phyloP scores from a whole-genome alignment of 2,888 invertebrate genomes.

The Aleiodes testaceus region DNA sequence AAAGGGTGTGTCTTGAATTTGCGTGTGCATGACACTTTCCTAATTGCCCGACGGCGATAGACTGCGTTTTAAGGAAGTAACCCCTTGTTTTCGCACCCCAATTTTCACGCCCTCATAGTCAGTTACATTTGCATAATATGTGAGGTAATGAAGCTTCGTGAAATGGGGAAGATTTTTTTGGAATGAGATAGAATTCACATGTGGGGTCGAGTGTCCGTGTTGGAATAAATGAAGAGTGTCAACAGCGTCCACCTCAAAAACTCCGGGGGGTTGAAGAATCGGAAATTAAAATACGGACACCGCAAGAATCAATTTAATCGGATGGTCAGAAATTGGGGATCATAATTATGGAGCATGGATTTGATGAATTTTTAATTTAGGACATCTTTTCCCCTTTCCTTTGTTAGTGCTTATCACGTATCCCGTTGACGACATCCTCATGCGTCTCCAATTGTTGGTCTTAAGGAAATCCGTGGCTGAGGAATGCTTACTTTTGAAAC shows the following conservation, averaged over 20 bases:
- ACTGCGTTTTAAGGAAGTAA: slow-evolving; percentile 68
- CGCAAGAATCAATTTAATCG: no score
- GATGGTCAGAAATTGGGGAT: no score
- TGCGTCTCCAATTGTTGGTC: slow-evolving; percentile 56
- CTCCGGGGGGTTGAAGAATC: no score
- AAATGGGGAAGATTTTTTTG: no score
- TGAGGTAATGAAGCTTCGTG: no score
- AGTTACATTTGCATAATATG: neutral
- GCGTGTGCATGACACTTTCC: slow-evolving; percentile 72
- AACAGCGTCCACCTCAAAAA: no score
- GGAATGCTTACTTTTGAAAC: slow-evolving; percentile 62
- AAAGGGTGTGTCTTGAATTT: slow-evolving; percentile 58
- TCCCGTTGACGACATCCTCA: slow-evolving; percentile 65
- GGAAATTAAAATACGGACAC: no score
- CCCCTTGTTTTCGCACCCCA: slow-evolving; percentile 55
- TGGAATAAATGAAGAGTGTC: no score
- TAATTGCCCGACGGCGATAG: slow-evolving; percentile 64
- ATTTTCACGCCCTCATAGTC: neutral
- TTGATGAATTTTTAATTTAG: no score
- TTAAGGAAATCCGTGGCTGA: slow-evolving; percentile 66
- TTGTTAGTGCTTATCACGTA: slow-evolving; percentile 38
- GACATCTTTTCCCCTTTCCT: neutral
- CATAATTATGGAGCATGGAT: no score
- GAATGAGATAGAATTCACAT: no score
- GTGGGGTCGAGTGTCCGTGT: no score